A percentile compares a stretch with the other conserved stretches of the same genome.
These are phyloP conservation scores for Entelurus aequoreus DNA, from an alignment of 2,113 vertebrate genomes.

Conservation along the genomic window DNA sequence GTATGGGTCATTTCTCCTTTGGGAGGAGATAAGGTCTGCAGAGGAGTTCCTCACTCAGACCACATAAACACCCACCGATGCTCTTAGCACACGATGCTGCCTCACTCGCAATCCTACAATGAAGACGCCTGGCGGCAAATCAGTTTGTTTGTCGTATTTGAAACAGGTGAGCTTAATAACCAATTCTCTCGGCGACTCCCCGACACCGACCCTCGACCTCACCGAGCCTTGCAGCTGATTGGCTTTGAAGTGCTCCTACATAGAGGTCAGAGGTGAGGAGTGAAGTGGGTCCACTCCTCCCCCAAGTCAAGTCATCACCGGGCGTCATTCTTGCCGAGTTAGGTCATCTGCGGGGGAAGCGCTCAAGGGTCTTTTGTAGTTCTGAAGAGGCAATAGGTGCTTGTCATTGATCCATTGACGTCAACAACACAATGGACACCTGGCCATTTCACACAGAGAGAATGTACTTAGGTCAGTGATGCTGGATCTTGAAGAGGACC, in stretches of 20 bases:
- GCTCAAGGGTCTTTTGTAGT: conserved; percentile 21
- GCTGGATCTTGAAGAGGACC: too few relatives aligned
- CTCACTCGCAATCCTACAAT: conserved; percentile 28
- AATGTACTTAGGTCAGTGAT: too few relatives aligned
- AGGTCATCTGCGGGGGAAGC: conserved; percentile 48
- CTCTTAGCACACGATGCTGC: conserved; percentile 23
- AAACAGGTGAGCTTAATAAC: conserved; percentile 35
- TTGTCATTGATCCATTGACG: background rate
- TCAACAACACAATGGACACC: too few relatives aligned
- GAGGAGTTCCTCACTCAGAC: conserved; percentile 48
- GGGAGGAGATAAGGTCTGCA: conserved; percentile 43
- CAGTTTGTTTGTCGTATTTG: conserved; percentile 31
- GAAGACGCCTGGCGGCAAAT: conserved; percentile 16
- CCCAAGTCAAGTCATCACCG: conserved; percentile 31
- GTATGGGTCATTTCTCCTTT: conserved; percentile 33
- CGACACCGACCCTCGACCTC: conserved; percentile 45
- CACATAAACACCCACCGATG: conserved; percentile 29
- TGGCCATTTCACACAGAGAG: too few relatives aligned
- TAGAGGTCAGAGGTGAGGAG: conserved; percentile 52
- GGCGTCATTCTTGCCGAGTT: conserved; percentile 49
- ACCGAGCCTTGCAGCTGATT: conserved; percentile 41
- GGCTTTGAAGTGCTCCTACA: conserved; percentile 66
- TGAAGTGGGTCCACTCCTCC: conserved; percentile 38
- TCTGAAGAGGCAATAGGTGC: conserved; percentile 7
- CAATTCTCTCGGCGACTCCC: conserved; percentile 32